phyloP scores from a whole-genome alignment of 2,113 vertebrate species.

The Megaleporinus macrocephalus region DNA sequence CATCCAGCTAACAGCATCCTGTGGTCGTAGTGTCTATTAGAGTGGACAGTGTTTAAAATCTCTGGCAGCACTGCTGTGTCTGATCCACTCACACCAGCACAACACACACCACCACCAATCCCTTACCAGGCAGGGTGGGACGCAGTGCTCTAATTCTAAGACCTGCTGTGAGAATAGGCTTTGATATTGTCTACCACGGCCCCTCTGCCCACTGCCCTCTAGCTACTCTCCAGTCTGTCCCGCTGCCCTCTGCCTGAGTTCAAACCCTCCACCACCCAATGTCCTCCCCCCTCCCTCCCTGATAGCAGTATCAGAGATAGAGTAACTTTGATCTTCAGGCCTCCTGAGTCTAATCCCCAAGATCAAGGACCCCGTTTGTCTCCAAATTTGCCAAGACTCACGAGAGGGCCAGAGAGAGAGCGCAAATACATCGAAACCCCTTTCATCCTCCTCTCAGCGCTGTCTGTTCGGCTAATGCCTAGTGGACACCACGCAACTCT shows the following conservation, averaged over 20 bases:
- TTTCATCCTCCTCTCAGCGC: constrained; percentile 65
- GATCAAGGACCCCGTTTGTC: constrained; percentile 73
- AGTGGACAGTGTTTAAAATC: no score
- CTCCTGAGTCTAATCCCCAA: constrained; percentile 66
- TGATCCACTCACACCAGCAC: no score
- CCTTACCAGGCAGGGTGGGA: neutral
- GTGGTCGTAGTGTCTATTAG: no score
- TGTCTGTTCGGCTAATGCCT: neutral
- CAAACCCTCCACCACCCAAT: neutral
- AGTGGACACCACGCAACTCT: neutral
- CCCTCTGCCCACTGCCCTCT: neutral
- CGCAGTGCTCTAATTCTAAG: neutral
- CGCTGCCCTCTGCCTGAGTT: neutral
- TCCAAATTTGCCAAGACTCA: constrained; percentile 66
- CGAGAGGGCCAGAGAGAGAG: constrained; percentile 65
- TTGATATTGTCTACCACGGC: neutral
- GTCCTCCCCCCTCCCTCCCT: neutral
- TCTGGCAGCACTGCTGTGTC: no score
- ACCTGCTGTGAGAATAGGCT: neutral
- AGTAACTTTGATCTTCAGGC: constrained; percentile 68
- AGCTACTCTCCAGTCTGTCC: constrained; percentile 9
- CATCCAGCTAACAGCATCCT: no score
- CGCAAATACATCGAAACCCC: constrained; percentile 65
- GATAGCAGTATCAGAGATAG: neutral
- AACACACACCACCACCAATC: no score